Conservation (phyloP, 2,888 invertebrate species). For the Orthosia gothica region DNA sequence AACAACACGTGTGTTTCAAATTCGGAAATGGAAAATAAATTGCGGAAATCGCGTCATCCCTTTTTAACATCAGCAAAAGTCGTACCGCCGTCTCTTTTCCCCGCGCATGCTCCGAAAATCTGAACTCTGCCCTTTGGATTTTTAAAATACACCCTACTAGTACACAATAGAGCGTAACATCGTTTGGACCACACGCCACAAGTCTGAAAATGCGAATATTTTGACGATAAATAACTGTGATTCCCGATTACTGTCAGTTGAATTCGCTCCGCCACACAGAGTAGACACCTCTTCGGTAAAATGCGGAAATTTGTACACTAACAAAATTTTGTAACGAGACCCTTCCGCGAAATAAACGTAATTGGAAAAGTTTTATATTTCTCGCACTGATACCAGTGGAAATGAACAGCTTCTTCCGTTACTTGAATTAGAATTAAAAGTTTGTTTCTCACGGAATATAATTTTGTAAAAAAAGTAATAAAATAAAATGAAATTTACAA, state of each 20-base stretch:
- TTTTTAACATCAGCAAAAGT: slow-evolving; percentile 60
- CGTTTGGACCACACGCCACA: slow-evolving; percentile 49
- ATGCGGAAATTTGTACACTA: slow-evolving; percentile 24
- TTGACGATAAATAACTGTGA: slow-evolving; percentile 67
- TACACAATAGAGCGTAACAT: slow-evolving; percentile 71
- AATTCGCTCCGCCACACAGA: slow-evolving; percentile 64
- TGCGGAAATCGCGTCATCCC: slow-evolving; percentile 70
- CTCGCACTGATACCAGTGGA: slow-evolving; percentile 14
- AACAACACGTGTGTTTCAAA: slow-evolving; percentile 71
- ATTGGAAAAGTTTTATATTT: slow-evolving; percentile 55
- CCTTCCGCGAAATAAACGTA: slow-evolving; percentile 19
- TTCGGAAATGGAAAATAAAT: slow-evolving; percentile 67
- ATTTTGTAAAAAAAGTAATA: slow-evolving; percentile 8
- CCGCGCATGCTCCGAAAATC: slow-evolving; percentile 84
- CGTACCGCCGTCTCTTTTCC: slow-evolving; percentile 64
- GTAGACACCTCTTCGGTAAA: slow-evolving; percentile 61
- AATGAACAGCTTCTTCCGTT: slow-evolving; percentile 21
- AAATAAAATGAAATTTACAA: slow-evolving; percentile 36
- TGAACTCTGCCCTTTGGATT: slow-evolving; percentile 66
- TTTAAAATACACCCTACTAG: slow-evolving; percentile 73
- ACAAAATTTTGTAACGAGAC: slow-evolving; percentile 16
- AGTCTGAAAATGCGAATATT: slow-evolving; percentile 69
- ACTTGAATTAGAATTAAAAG: slow-evolving; percentile 42
- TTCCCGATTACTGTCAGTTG: slow-evolving; percentile 79
- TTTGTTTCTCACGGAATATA: slow-evolving; percentile 37